Base-by-base conservation (phyloP, 2,888 invertebrate species). In the Abrostola tripartita region DNA sequence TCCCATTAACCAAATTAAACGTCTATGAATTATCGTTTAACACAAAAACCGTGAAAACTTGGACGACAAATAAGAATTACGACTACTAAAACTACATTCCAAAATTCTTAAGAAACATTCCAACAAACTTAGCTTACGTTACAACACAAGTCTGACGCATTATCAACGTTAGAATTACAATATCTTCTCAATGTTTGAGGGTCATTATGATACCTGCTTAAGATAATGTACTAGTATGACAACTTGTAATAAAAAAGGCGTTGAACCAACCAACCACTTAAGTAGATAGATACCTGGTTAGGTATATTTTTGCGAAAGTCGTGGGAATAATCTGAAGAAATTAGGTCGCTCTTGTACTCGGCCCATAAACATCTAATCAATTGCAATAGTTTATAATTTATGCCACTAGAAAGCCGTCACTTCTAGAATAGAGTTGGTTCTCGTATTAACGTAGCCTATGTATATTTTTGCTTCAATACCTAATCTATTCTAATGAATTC, bases 401-500 rank as follows among this genome's bases (percentile, higher is more conserved):
- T 76, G 54, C 73, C 41, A 60, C 41, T 63, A 76, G 74, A 76
- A 76, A 74, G 76, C 63, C 49, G 67, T 67, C 63, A 75, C 41
- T 71, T 49, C 58, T 55, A 58, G 59, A 37, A 24, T 51, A 49
- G 38, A 47, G 24, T 14, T 14, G 50, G 52, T 59, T 52, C 57
- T 61, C 58, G 69, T 68, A 42, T 63, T 58, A 68, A 61, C 68
- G 52, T 58, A 75, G 42, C n/a, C 49, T 75, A 57, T 38, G 40
- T 57, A 38, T 74, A 42, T 44, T 42, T 41, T 37, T 8, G 37
- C 37, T 57, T 58, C 67, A 75, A 77, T 81, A n/a, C n/a, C n/a
- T n/a, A 80, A 79, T 82, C 64, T 72, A 78, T 79, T 82, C 74
- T 81, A 84, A 86, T 84, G 71, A 81, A 84, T 85, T 81, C 83